Evolutionary conservation across 2,888 invertebrate genomes (phyloP), one percentile per base, ranked within the genome.

Genomic region (Crioceris asparagi): DNA sequence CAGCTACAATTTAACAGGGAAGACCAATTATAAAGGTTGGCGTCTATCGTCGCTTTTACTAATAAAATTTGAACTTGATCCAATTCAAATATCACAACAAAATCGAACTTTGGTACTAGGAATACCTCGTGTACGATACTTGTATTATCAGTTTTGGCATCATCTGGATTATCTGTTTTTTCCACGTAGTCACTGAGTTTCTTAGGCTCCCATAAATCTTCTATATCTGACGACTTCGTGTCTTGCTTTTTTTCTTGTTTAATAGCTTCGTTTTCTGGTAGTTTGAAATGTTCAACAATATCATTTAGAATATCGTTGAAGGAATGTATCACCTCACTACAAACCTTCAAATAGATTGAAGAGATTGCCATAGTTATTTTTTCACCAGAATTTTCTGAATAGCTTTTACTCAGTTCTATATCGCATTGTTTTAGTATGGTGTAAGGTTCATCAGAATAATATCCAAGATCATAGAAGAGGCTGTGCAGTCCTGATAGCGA

Each of bases 191-290:
- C 56, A 3, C 66, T 68, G 32, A 81, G 64, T 57, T 78, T 77
- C 55, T 74, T 79, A 0, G 82, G 77, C 34, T 77, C 74, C 83
- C 83, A 83, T 2, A 83, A 63, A 52, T 83, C 80, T 38, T 75
- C 77, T 1, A 58, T 21, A 8, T n/a, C n/a, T n/a, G n/a, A n/a
- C n/a, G 27, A 2, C 10, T 27, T 15, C 7, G 27, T 54, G 38
- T 60, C 68, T 49, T 64, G 66, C 2, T 52, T 32, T n/a, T n/a
- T 14, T 29, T 21, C 15, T 27, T 5, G 12, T 11, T 27, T 4
- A 12, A 27, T 7, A 14, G 10, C 14, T 6, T 3, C 14, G 29
- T n/a, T 19, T 26, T 62, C 61, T 2, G 64, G 62, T 29, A 64
- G 49, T 53, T 62, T 64, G 43, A 65, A 64, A 44, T 65, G 64